Conservation (phyloP, 2,888 invertebrate species). For the Megamerina dolium region DNA sequence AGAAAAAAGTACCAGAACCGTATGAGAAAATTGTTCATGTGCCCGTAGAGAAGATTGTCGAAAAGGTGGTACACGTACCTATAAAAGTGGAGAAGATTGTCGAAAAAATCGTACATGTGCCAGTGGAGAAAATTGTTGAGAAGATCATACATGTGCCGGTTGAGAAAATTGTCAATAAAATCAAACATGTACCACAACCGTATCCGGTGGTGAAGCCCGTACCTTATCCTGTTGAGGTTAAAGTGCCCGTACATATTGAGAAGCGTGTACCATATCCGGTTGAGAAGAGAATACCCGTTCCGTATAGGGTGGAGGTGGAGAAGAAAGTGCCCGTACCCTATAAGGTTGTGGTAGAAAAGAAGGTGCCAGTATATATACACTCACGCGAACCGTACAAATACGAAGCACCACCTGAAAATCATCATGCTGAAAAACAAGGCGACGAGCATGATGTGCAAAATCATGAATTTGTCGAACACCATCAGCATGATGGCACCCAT, state of each 20-base stretch:
- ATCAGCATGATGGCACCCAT: conserved; percentile 16
- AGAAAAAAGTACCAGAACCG: conserved; percentile 48
- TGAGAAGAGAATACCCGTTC: conserved; percentile 47
- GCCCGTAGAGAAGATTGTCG: conserved; percentile 46
- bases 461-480: conserved; percentile 16
- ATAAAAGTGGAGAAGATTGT: conserved; percentile 50
- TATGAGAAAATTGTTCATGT: conserved; percentile 50
- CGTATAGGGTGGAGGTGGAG: conserved; percentile 30
- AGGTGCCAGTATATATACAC: conserved; percentile 45
- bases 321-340: conserved; percentile 47
- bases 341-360: conserved; percentile 43
- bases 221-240: conserved; percentile 43
- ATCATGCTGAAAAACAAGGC: conserved; percentile 5
- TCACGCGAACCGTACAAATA: conserved; percentile 45
- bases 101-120: conserved; percentile 47
- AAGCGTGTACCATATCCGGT: conserved; percentile 50
- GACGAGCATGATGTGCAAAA: conserved; percentile 17
- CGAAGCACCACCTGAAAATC: conserved; percentile 22
- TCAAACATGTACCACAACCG: conserved; percentile 54
- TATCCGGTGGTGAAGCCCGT: conserved; percentile 53
- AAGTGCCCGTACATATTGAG: conserved; percentile 36
- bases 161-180: conserved; percentile 50
- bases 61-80: conserved; percentile 47
- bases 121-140: conserved; percentile 50
- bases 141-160: conserved; percentile 55